A percentile compares a stretch with the other conserved stretches of the same genome.
These are phyloP conservation scores for Anthrax anthrax DNA, from an alignment of 2,888 invertebrate genomes.

Conservation along the genomic window DNA sequence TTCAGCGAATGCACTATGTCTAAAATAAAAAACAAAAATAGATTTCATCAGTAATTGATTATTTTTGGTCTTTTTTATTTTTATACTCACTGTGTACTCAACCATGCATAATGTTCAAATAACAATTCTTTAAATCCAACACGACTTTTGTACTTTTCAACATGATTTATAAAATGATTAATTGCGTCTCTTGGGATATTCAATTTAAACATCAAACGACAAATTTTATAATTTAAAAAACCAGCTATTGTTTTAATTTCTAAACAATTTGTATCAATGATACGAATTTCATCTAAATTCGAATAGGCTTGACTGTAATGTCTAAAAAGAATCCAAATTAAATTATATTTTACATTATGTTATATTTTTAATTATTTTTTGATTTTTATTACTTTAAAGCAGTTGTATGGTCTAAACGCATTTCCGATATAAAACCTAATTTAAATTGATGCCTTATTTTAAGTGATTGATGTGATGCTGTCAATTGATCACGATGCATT, in stretches of 20 bases:
- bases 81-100: slow-evolving; percentile 70
- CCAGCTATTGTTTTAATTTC: slow-evolving; percentile 93
- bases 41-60: background rate
- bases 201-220: slow-evolving; percentile 74
- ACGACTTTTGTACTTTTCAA: slow-evolving; percentile 71
- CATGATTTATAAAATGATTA: slow-evolving; percentile 81
- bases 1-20: slow-evolving; percentile 73
- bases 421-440: slow-evolving; percentile 86
- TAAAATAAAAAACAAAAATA: slow-evolving; percentile 17
- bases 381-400: slow-evolving; percentile 53
- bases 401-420: slow-evolving; percentile 75
- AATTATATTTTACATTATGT: background rate
- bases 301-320: slow-evolving; percentile 82
- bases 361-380: too few relatives aligned
- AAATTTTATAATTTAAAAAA: slow-evolving; percentile 90
- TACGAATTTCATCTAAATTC: slow-evolving; percentile 73
- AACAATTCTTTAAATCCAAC: slow-evolving; percentile 70
- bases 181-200: slow-evolving; percentile 90
- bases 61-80: background rate
- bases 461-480: slow-evolving; percentile 78
- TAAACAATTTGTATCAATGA: slow-evolving; percentile 78
- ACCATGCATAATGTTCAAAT: slow-evolving; percentile 94
- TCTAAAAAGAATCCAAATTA: slow-evolving; percentile 36
- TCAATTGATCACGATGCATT: slow-evolving; percentile 77
- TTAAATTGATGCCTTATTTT: slow-evolving; percentile 95